Evolutionary conservation across 2,113 vertebrate genomes (phyloP).

Genomic region (Nycticebus coucang): DNA sequence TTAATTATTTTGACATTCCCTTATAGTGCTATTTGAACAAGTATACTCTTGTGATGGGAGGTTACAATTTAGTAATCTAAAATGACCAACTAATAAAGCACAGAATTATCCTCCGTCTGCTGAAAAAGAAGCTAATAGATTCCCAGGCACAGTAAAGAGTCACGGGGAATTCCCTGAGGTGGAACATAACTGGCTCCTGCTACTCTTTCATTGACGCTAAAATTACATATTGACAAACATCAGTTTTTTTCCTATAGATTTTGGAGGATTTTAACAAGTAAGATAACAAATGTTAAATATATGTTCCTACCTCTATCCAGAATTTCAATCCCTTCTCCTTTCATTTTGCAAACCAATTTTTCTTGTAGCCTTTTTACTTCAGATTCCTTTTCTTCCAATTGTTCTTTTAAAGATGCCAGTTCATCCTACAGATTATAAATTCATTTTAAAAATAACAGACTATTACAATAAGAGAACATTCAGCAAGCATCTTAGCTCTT

Average conservation of each 20-base stretch:
- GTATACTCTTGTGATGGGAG: not conserved
- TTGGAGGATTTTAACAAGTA: not conserved
- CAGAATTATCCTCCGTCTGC: not conserved
- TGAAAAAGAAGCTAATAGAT: not conserved
- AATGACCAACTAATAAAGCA: not conserved
- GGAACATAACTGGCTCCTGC: not conserved
- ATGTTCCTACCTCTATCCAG: constrained; percentile 90
- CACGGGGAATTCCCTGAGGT: too few species aligned
- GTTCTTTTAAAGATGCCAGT: constrained; percentile 90
- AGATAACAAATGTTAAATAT: not conserved
- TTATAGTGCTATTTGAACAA: not conserved
- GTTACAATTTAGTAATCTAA: not conserved
- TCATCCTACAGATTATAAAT: constrained; percentile 89
- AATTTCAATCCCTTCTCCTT: constrained; percentile 86
- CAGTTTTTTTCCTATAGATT: not conserved
- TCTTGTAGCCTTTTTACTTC: constrained; percentile 92
- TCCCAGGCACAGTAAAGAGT: not conserved
- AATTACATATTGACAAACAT: not conserved
- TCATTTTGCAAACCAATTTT: constrained; percentile 87
- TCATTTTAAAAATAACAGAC: not conserved
- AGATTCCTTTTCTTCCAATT: constrained; percentile 92
- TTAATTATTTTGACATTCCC: not conserved
- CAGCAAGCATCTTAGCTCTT: not conserved
- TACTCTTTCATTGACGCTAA: not conserved
- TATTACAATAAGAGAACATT: not conserved